Base-by-base conservation (phyloP, 2,113 vertebrate genomes). In the Pitta sordida region DNA sequence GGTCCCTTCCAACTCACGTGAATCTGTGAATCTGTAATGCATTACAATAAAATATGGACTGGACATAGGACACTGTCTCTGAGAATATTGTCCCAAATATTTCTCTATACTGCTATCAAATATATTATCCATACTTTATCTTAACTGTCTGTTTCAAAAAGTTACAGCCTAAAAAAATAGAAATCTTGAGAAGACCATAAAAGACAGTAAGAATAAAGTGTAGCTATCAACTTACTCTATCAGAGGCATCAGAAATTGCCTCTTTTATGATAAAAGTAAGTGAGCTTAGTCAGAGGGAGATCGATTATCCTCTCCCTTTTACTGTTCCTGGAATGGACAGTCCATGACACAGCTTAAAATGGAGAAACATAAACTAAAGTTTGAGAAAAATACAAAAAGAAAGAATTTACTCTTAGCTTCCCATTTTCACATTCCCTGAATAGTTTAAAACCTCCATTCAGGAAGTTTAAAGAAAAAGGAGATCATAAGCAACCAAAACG, bases 381-480 rank as follows among this genome's bases (percentile, higher is more conserved):
- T 73, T 20, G 11, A 75, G 89, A 91, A 93, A 76, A 65, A 55
- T 8, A 65, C 4, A 18, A 37, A 3, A 14, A 17, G 37, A 43
- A 41, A 64, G 26, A 21, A 59, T 22, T 26, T 55, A 39, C 43
- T 15, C 30, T 63, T 78, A 62, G 18, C 29, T 69, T 30, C 91
- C 71, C 44, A 37, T 85, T 93, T 94, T 93, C 88, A 94, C 74
- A 88, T 81, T 62, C 20, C 39, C 29, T 55, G 11, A 46, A 93
- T 95, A 91, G 48, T 68, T 84, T 51, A 89, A 83, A 46, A 93
- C 53, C 44, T 73, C 26, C 76, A 10, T 60, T 95, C 18, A 39
- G 68, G 83, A 91, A 46, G 73, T 77, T 93, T 75, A 88, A 95
- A 91, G 82, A 75, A 94, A 96, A 90, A 62, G n/a, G 86, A 89